These are phyloP conservation scores for Sebastes schlegelii DNA, from an alignment of 2,113 vertebrate species.

Conservation along the genomic window DNA sequence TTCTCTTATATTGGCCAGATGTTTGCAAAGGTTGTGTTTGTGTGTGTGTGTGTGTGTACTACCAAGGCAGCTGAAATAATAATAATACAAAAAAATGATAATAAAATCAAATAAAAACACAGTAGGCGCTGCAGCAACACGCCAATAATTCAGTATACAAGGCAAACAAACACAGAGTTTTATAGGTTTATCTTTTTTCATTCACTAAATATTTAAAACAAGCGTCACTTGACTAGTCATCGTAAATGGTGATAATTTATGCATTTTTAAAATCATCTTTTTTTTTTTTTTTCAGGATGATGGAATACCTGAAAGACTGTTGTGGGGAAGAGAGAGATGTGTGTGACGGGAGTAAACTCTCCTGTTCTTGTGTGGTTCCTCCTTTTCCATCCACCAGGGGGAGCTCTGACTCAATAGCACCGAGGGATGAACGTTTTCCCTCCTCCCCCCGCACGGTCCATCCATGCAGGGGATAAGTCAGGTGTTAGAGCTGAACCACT, in stretches of 20 bases:
- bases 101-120: conserved; percentile 34
- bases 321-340: conserved; percentile 58
- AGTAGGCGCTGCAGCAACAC: conserved; percentile 55
- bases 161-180: conserved; percentile 85
- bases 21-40: conserved; percentile 56
- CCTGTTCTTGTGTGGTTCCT: conserved; percentile 32
- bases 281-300: conserved; percentile 64
- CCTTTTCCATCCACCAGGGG: conserved; percentile 71
- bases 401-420: conserved; percentile 81
- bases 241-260: conserved; percentile 75
- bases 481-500: conserved; percentile 30
- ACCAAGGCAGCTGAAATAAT: conserved; percentile 76
- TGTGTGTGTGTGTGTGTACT: conserved; percentile 63
- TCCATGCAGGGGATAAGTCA: conserved; percentile 47
- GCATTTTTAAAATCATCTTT: conserved; percentile 52
- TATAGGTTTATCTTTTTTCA: conserved; percentile 76
- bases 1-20: conserved; percentile 28
- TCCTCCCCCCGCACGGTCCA: conserved; percentile 15
- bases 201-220: conserved; percentile 87
- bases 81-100: conserved; percentile 36
- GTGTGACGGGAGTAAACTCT: conserved; percentile 30
- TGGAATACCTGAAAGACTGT: conserved; percentile 76
- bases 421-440: conserved; percentile 51
- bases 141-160: conserved; percentile 82
- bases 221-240: conserved; percentile 81